These are phyloP conservation scores for Rhabdophis nuchalis DNA, from an alignment of 2,797 vertebrate species.

Conservation along the genomic window DNA sequence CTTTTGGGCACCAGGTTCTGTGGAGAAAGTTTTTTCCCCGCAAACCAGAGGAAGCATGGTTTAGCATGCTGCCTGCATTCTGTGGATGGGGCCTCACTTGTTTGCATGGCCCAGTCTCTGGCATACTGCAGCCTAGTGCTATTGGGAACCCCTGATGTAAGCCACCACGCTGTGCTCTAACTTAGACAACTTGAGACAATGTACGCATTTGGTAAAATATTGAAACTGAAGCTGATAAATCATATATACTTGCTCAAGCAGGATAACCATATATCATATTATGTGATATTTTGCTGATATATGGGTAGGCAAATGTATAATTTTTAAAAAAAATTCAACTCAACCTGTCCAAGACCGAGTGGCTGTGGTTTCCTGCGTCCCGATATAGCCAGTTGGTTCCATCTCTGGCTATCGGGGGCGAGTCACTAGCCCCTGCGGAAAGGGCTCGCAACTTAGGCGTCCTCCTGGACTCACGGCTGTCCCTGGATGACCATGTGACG, in stretches of 20 bases:
- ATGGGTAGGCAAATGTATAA: neutral
- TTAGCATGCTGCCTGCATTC: neutral
- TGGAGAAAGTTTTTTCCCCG: neutral
- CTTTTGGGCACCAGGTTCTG: neutral
- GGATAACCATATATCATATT: neutral
- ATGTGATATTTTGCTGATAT: neutral
- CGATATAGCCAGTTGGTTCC: too few species aligned
- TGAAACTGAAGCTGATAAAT: neutral
- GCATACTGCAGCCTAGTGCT: accelerated
- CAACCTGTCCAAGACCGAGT: too few species aligned
- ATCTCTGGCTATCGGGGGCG: too few species aligned
- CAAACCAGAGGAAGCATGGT: neutral
- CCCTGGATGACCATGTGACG: too few species aligned
- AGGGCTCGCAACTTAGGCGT: too few species aligned
- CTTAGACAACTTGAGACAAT: neutral
- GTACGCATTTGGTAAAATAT: neutral
- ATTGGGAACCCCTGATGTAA: neutral
- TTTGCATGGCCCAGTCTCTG: neutral
- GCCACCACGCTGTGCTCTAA: neutral
- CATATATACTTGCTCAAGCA: neutral
- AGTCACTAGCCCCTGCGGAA: too few species aligned
- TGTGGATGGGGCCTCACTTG: neutral
- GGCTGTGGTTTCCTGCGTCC: too few species aligned
- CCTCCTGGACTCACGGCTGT: too few species aligned
- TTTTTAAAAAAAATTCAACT: too few species aligned